A percentile compares a stretch with the other conserved stretches of the same genome.
phyloP scores from a whole-genome alignment of 1,140 invertebrate species.

The Gonioctena quinquepunctata region DNA sequence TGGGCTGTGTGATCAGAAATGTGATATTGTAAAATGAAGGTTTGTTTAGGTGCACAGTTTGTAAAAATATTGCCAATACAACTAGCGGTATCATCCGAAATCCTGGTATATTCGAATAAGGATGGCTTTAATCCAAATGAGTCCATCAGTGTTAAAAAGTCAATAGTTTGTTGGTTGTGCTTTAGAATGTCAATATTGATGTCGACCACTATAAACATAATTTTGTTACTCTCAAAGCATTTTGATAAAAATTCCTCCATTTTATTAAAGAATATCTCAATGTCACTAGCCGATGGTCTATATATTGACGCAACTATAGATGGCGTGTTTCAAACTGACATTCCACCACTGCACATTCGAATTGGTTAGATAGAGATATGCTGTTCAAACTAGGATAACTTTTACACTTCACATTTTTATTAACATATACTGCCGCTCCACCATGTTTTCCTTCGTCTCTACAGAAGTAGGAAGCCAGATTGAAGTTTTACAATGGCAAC shows the following conservation, averaged over 20 bases:
- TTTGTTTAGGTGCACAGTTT: no score
- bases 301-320: neutral
- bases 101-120: no score
- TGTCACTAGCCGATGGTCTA: neutral
- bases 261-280: neutral
- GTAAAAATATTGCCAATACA: no score
- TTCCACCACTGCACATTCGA: neutral
- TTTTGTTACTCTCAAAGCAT: neutral
- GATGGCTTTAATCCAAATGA: no score
- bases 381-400: neutral
- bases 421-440: neutral
- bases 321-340: neutral
- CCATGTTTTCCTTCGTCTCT: neutral
- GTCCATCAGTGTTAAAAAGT: no score
- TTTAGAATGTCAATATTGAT: slow-evolving; percentile 7
- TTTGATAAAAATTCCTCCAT: neutral
- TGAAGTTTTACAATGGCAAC: slow-evolving; percentile 18
- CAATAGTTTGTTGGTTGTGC: no score
- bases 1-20: no score
- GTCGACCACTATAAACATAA: neutral
- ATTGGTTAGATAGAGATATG: neutral
- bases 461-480: slow-evolving; percentile 9
- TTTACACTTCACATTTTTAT: neutral
- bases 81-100: no score
- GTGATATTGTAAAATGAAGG: no score